phyloP scores from a whole-genome alignment of 1,140 invertebrate species.

The Cylas formicarius region DNA sequence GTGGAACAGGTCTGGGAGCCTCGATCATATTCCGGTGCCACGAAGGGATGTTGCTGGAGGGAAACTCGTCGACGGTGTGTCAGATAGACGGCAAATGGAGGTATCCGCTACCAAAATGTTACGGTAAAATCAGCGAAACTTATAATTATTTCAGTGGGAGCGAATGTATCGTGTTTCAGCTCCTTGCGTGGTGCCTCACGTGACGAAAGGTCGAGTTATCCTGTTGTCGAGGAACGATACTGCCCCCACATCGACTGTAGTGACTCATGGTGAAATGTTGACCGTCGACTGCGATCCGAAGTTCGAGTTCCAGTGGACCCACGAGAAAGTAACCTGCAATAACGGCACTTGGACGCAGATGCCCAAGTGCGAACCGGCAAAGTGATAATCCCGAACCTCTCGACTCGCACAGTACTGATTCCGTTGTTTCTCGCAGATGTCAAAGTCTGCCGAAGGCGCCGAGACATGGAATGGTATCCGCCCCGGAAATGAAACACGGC shows the following conservation, averaged over 20 bases:
- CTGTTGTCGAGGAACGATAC: conserved; percentile 51
- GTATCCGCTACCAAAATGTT: conserved; percentile 80
- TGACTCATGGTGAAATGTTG: conserved; percentile 79
- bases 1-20: conserved; percentile 80
- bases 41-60: conserved; percentile 86
- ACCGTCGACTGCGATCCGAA: conserved; percentile 78
- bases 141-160: conserved; percentile 2
- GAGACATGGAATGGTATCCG: conserved; percentile 89
- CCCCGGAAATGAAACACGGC: conserved; percentile 91
- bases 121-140: conserved; percentile 49
- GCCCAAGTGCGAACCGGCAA: conserved; percentile 49
- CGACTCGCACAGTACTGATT: conserved; percentile 4
- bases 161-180: conserved; percentile 42
- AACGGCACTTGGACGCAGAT: conserved; percentile 95
- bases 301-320: conserved; percentile 77
- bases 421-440: conserved; percentile 47
- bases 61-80: conserved; percentile 82
- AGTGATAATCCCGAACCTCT: conserved; percentile 23
- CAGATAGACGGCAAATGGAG: conserved; percentile 90
- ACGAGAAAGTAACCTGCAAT: conserved; percentile 72
- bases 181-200: conserved; percentile 83
- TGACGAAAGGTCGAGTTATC: conserved; percentile 72
- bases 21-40: conserved; percentile 91
- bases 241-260: conserved; percentile 53
- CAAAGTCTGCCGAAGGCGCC: conserved; percentile 81